Evolutionary conservation across 2,113 vertebrate genomes (phyloP), one percentile per base, ranked within the genome.

Genomic region (Ursus arctos): DNA sequence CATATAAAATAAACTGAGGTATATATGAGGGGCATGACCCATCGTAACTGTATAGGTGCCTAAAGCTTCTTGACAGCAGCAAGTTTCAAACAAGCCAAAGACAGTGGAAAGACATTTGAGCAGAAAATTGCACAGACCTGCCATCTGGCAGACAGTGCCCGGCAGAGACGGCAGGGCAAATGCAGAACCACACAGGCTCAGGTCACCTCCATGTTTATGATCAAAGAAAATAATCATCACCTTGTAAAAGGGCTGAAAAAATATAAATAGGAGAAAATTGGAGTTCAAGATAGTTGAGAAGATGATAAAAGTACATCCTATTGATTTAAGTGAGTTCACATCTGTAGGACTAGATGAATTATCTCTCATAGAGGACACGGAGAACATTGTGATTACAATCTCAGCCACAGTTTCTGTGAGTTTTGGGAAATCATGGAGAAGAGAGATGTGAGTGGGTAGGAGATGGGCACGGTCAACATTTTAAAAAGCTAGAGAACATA

Each of bases 261-360:
- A 80, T 76, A 94, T 26, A 94, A 97, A 93, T 59, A 95, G 94
- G 87, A 83, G 94, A 92, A 97, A 96, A 95, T 65, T 94, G 87
- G 83, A 92, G 80, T 47, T 74, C 24, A 31, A 47, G 92, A 40
- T 63, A 43, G 69, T 81, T 59, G 87, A 95, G 55, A 95, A 79
- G 74, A 96, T 93, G 92, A 92, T 84, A 65, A 69, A 91, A 97
- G 95, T 87, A 4, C 21, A 59, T 92, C 89, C 55, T 90, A 49
- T 97, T 90, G 96, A 94, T 95, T 92, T 88, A 88, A 96, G 59
- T 0, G 0, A 69, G 59, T 77, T 72, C n/a, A 14, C 59, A n/a
- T 92, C 91, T 79, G 15, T 21, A n/a, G 76, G 59, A 74, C 43
- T 1, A 26, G 95, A 72, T 57, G 88, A 74, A 77, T 96, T 55